These are phyloP conservation scores for Tinea semifulvella DNA, from an alignment of 2,888 invertebrate genomes.

Conservation along the genomic window DNA sequence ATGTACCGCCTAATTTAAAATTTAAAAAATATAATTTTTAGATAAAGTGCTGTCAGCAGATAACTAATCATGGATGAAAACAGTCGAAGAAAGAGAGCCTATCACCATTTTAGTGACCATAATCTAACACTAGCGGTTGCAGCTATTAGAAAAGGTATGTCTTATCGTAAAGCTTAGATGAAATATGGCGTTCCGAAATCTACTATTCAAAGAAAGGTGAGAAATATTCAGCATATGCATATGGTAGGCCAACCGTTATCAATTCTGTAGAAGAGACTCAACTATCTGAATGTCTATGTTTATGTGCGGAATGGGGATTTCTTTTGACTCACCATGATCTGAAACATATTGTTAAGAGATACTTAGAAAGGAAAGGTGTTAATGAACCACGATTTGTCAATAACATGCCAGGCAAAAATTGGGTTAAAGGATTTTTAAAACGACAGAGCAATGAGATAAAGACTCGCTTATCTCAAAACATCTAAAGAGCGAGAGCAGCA, in stretches of 20 bases:
- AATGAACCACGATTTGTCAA: neutral
- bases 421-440: constrained; percentile 1
- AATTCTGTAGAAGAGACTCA: neutral
- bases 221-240: neutral
- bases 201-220: neutral
- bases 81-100: neutral
- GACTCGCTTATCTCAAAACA: neutral
- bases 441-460: neutral
- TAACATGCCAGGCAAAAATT: constrained; percentile 7
- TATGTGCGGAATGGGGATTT: neutral
- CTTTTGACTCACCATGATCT: neutral
- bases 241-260: neutral
- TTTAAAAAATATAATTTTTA: neutral
- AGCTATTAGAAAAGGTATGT: constrained; percentile 3
- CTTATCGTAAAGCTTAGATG: neutral
- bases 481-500: constrained; percentile 17
- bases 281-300: neutral
- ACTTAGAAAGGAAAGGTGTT: constrained; percentile 3
- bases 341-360: neutral
- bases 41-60: neutral
- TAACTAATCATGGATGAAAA: neutral
- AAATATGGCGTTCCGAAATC: neutral
- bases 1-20: neutral
- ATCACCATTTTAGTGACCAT: constrained; percentile 7
- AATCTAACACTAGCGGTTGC: neutral